Conservation (phyloP, 1,140 invertebrate species). For the Cydia fagiglandana region DNA sequence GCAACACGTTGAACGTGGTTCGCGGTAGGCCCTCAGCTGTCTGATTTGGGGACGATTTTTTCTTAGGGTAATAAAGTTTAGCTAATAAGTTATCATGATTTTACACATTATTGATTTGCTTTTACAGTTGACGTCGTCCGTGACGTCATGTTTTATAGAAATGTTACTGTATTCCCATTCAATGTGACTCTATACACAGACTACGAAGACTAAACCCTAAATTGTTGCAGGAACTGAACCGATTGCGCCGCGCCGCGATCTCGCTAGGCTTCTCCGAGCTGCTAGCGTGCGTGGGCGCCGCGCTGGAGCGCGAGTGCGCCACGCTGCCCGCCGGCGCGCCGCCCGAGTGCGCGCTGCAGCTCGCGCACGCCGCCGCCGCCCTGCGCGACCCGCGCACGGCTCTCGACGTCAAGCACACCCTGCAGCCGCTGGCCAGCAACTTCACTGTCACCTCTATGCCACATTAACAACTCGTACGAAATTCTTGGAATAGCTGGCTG, state of each 20-base stretch:
- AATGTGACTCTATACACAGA: no score
- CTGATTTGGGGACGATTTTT: no score
- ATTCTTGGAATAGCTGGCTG: neutral
- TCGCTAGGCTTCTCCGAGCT: conserved; percentile 93
- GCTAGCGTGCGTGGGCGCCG: conserved; percentile 86
- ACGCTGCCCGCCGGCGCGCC: conserved; percentile 88
- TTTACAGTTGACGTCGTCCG: no score
- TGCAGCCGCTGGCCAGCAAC: conserved; percentile 59
- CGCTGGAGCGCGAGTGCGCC: conserved; percentile 94
- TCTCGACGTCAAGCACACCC: conserved; percentile 64
- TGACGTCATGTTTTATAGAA: no score
- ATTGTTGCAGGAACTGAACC: conserved; percentile 89
- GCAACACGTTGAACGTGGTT: no score
- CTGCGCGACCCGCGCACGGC: conserved; percentile 67
- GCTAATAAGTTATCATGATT: no score
- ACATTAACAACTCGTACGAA: neutral
- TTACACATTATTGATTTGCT: no score
- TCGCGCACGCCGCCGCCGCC: conserved; percentile 89
- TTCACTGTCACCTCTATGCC: conserved; percentile 43
- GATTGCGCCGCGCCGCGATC: conserved; percentile 92
- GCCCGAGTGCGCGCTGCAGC: conserved; percentile 93
- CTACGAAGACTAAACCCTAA: no score
- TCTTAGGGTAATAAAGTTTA: no score
- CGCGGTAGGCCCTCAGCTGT: no score
- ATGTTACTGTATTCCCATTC: no score